Evolutionary conservation across 2,888 invertebrate species (phyloP), one percentile per base, ranked within the genome.

Genomic region (Dryomyza anilis): DNA sequence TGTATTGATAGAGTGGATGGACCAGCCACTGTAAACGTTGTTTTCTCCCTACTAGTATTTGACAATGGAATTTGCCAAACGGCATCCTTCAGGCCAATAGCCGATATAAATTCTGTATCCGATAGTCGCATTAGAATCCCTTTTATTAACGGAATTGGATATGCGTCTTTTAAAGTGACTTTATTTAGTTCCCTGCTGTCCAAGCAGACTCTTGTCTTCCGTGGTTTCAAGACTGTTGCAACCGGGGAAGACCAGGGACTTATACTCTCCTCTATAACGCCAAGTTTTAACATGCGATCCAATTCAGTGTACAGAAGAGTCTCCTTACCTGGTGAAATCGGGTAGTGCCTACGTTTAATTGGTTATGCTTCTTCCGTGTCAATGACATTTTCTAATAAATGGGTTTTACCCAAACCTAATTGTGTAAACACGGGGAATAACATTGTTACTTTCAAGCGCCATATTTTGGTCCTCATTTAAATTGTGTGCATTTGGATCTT

Each of bases 251-350:
- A 60, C 64, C 60, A 64, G 12, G 60, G 46, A 4, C 21, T 30
- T 1, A n/a, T 2, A 1, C 71, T 72, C 19, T 69, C 71, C 52
- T 78, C 76, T 1, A 79, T 71, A 0, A 79, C 70, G 1, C 58
- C 64, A 8, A 58, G 23, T 3, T 39, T 23, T 14, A 66, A 7
- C 63, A 66, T 63, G 1, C 60, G 36, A 39, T 67, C 66, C 3
- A 67, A 21, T 25, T 67, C 60, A 2, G n/a, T n/a, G 25, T 48
- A 66, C 6, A 66, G 33, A 8, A 53, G 12, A 27, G 39, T 58
- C 14, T 64, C 64, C 27, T 30, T 56, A 2, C 58, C 65, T 6
- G 62, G 58, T 3, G 66, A 65, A 16, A 65, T 56, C 8, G 60
- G 60, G 30, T 57, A 67, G n/a, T 57, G 46, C 2, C 64, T 21